These are phyloP conservation scores for Sinhomidia bicolor DNA, from an alignment of 2,888 invertebrate species.

Conservation along the genomic window DNA sequence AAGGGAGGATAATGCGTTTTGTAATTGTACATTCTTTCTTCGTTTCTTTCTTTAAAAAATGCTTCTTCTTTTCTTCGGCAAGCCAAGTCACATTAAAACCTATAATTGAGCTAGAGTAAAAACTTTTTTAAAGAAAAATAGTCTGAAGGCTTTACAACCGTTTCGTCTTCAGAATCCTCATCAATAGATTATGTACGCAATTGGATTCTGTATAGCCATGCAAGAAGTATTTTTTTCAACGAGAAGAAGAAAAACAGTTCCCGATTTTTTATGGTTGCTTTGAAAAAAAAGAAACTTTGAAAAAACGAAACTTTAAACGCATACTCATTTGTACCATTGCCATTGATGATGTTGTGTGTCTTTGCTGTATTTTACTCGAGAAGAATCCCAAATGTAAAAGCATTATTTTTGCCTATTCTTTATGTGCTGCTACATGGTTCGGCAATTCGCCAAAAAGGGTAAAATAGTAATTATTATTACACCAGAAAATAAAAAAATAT, in stretches of 20 bases:
- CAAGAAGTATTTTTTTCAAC: neutral
- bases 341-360: neutral
- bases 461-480: neutral
- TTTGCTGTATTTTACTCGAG: neutral
- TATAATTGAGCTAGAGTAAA: neutral
- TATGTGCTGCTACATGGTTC: neutral
- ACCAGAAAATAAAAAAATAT: neutral
- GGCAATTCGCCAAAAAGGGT: slow-evolving; percentile 39
- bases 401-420: neutral
- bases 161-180: neutral
- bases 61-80: neutral
- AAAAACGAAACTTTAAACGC: slow-evolving; percentile 8
- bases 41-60: neutral
- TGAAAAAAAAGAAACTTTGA: slow-evolving; percentile 10
- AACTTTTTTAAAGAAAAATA: too few species aligned
- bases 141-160: neutral
- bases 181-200: too few species aligned
- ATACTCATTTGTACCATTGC: neutral
- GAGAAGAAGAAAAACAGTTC: neutral
- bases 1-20: slow-evolving; percentile 17
- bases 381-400: neutral
- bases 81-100: slow-evolving; percentile 14
- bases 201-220: neutral
- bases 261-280: slow-evolving; percentile 28
- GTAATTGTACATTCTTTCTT: slow-evolving; percentile 35